Percentiles rank a stretch among this genome's conserved stretches.
Conservation (phyloP, 2,888 invertebrate genomes). For the Deroplatys truncata region DNA sequence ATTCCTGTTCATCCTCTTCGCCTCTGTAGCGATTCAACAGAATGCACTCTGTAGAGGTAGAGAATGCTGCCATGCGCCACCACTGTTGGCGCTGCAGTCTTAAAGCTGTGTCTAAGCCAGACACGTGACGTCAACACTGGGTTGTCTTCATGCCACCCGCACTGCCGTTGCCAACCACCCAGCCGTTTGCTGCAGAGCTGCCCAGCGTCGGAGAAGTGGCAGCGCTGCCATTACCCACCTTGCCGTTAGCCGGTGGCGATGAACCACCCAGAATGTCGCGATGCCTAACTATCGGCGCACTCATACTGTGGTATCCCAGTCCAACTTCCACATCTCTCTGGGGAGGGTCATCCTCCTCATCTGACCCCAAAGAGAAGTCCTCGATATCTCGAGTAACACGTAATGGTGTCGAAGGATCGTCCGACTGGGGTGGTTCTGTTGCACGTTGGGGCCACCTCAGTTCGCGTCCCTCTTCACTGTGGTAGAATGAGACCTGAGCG, state of each 20-base stretch:
- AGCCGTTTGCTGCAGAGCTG: conserved; percentile 33
- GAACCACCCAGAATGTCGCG: neutral
- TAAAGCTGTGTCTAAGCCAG: neutral
- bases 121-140: conserved; percentile 33
- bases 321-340: conserved; percentile 20
- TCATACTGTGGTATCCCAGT: conserved; percentile 18
- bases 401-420: conserved; percentile 37
- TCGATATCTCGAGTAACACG: conserved; percentile 35
- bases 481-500: conserved; percentile 60
- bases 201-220: conserved; percentile 25
- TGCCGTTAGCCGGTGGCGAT: conserved; percentile 28
- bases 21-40: neutral
- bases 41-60: neutral
- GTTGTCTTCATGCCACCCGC: conserved; percentile 34
- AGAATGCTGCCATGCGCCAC: neutral
- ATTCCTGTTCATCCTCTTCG: neutral
- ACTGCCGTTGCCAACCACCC: conserved; percentile 25
- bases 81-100: neutral
- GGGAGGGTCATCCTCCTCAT: conserved; percentile 35
- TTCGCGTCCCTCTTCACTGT: conserved; percentile 54
- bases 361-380: conserved; percentile 36
- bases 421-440: conserved; percentile 18
- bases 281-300: neutral
- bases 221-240: conserved; percentile 37
- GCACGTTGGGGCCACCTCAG: conserved; percentile 29